Base-by-base conservation (phyloP, 2,888 invertebrate genomes). In the Yponomeuta sedellus region DNA sequence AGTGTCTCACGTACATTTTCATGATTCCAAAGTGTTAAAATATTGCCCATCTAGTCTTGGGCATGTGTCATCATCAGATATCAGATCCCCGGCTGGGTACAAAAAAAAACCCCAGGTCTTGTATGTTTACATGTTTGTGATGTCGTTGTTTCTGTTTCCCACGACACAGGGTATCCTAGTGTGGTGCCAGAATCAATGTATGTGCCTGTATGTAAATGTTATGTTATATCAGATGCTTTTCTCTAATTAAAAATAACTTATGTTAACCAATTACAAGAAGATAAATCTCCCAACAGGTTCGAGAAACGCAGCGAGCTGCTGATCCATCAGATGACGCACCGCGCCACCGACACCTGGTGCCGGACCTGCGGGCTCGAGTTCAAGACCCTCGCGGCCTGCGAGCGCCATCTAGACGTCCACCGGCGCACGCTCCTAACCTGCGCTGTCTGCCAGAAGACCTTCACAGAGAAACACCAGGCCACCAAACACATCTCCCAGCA, bases 361-460 rank as follows among this genome's bases (percentile, higher is more conserved):
- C 79, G 80, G 0, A 75, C 75, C 64, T 90, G 90, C 74, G 85
- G 85, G 0, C 79, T 89, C 19, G 79, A 77, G 68, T 81, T 90
- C 73, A 69, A 73, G n/a, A 72, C 81, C 10, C 73, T 79, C 6
- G 68, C 73, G 10, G 72, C 86, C 8, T 83, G 83, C 72, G 80
- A 76, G 69, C 74, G 73, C 0, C 91, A 90, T 69, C 73, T 89
- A 1, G 80, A 82, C 66, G 72, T 81, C 52, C 90, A 91, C 74
- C 78, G 77, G 66, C 77, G 78, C 71, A 79, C 75, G 66, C 71
- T 71, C 22, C 85, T 79, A 80, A 79, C 88, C 75, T 94, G 94
- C 75, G 93, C 93, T 58, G 83, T 93, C 8, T 94, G 94, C 80
- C 86, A 82, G 59, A 88, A 90, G 70, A 80, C 83, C 0, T 93